Evolutionary conservation across 2,797 vertebrate genomes (phyloP), one percentile per base, ranked within the genome.

Genomic region (Acipenser transmontanus): DNA sequence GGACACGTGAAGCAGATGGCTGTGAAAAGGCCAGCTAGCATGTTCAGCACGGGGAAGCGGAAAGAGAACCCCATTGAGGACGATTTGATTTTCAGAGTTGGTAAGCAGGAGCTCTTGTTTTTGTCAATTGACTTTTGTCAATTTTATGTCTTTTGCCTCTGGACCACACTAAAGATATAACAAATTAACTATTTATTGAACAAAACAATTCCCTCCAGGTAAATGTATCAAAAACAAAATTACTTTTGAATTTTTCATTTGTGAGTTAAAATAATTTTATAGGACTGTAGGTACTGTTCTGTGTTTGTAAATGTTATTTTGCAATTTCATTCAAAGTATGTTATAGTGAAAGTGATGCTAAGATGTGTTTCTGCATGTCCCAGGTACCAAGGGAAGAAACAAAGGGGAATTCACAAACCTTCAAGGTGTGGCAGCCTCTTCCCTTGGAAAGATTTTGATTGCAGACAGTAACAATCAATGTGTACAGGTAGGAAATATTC

Each of bases 381-480:
- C 79, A 99, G 97, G 97, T 68, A 97, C 94, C 68, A 99, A 99
- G 84, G 97, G 97, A 78, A 93, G 97, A 89, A 99, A 98, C 88
- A 99, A 98, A 88, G 97, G 97, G 14, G 97, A 99, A 80, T 99
- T 99, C 82, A 97, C 96, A 50, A 99, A 99, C 76, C 93, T 99
- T 66, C 97, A 99, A 84, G 97, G 97, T 49, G 97, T 98, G 72
- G 94, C 95, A 67, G 88, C 96, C 59, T 96, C 95, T 14, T 84
- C 91, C 69, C 82, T 80, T 77, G 96, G 94, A 69, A 96, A 94
- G 80, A 92, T 99, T 81, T 74, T 99, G 76, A 98, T 99, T 75
- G 97, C 97, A 68, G 97, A 99, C 82, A 99, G 97, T 84, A 99
- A 99, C 87, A 99, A 99, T 87, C 97, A 99, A 59, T 99, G 97